Conservation (phyloP, 2,797 vertebrate genomes). For the Dromococcyx pavoninus region DNA sequence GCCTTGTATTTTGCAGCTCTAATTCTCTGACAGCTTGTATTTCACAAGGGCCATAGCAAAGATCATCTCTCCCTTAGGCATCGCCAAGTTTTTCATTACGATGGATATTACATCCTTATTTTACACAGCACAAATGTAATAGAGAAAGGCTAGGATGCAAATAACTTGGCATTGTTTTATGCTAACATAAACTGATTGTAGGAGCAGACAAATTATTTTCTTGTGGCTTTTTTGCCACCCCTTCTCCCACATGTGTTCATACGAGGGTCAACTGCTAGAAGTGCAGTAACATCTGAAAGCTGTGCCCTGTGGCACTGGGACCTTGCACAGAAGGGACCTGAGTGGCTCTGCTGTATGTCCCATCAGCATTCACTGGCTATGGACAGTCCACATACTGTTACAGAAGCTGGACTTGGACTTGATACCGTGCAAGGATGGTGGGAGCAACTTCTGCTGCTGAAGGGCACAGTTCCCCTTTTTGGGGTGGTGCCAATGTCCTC, state of each 20-base stretch:
- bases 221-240: not conserved
- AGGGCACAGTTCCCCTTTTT: not conserved
- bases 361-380: fast-evolving
- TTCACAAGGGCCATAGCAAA: not conserved
- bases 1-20: not conserved
- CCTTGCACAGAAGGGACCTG: not conserved
- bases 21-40: not conserved
- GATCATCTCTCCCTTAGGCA: not conserved
- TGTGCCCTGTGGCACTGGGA: fast-evolving
- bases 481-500: not conserved
- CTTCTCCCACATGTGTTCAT: not conserved
- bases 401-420: not conserved
- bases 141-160: not conserved
- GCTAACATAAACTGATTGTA: not conserved
- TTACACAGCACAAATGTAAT: not conserved
- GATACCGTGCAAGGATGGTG: not conserved
- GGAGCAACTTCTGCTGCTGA: not conserved
- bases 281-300: not conserved
- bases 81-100: not conserved
- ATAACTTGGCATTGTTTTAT: not conserved
- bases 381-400: not conserved
- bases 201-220: not conserved
- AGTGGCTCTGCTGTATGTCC: not conserved
- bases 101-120: not conserved
- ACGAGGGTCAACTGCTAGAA: not conserved